Percentiles rank a stretch among this genome's conserved stretches.
Evolutionary conservation across 2,797 vertebrate species (phyloP).

Genomic region (Alcedo atthis): DNA sequence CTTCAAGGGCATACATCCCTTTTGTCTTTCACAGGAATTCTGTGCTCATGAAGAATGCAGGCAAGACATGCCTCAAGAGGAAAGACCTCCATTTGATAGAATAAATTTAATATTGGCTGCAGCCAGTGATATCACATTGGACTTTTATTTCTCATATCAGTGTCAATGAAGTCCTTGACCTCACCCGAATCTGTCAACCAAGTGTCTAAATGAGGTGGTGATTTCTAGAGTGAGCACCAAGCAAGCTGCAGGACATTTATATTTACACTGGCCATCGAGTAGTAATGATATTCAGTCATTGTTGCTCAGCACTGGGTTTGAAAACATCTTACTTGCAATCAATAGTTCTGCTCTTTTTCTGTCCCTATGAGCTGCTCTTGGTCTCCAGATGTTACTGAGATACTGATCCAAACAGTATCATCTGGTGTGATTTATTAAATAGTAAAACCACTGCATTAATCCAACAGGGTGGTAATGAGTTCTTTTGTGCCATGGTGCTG

Average conservation of each 20-base stretch:
- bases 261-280: rapidly evolving
- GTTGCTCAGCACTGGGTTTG: not conserved
- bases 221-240: not conserved
- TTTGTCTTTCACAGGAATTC: not conserved
- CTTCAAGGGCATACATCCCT: not conserved
- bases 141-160: not conserved
- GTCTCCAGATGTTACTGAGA: not conserved
- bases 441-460: not conserved
- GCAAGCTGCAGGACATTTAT: not conserved
- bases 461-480: rapidly evolving
- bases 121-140: not conserved
- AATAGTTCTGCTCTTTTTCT: not conserved
- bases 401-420: not conserved
- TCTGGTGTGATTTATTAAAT: not conserved
- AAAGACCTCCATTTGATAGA: not conserved
- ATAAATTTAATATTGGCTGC: not conserved
- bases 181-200: not conserved
- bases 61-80: not conserved
- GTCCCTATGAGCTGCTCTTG: not conserved
- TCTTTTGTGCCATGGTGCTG: not conserved
- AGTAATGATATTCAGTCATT: not conserved
- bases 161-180: not conserved
- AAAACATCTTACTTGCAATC: not conserved
- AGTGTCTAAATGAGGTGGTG: not conserved
- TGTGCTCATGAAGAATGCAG: not conserved